phyloP scores from a whole-genome alignment of 2,797 vertebrate genomes.

The Oreochromis mossambicus region DNA sequence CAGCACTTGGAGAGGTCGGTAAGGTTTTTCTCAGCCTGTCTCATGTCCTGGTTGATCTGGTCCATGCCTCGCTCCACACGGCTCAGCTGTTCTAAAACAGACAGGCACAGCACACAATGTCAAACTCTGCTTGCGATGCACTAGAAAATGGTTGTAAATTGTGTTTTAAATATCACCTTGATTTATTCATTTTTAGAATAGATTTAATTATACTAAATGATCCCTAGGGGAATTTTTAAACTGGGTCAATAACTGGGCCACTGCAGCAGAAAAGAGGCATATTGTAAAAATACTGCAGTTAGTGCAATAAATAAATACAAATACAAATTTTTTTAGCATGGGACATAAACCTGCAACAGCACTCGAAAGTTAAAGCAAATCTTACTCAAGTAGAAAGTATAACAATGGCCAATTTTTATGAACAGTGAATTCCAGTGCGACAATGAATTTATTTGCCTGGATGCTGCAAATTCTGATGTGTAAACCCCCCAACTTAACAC shows the following conservation, averaged over 20 bases:
- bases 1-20: conserved; percentile 96
- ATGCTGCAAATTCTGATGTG: not conserved
- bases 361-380: not conserved
- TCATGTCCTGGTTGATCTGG: conserved; percentile 98
- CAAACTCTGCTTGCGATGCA: not conserved
- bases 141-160: not conserved
- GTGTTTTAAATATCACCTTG: not conserved
- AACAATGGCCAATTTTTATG: not conserved
- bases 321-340: not conserved
- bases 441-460: not conserved
- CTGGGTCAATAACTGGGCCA: conserved; percentile 44
- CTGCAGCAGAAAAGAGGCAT: not conserved
- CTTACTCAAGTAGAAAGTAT: not conserved
- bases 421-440: not conserved
- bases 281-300: not conserved
- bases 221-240: conserved; percentile 14
- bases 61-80: conserved; percentile 91
- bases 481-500: not conserved
- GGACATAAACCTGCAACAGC: not conserved
- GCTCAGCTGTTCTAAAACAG: conserved; percentile 85
- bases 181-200: not conserved
- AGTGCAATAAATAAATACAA: conserved; percentile 1
- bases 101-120: not conserved
- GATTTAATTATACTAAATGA: conserved; percentile 21
- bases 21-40: conserved; percentile 91